Evolutionary conservation across 2,888 invertebrate species (phyloP).

Genomic region (Cactoblastis cactorum): DNA sequence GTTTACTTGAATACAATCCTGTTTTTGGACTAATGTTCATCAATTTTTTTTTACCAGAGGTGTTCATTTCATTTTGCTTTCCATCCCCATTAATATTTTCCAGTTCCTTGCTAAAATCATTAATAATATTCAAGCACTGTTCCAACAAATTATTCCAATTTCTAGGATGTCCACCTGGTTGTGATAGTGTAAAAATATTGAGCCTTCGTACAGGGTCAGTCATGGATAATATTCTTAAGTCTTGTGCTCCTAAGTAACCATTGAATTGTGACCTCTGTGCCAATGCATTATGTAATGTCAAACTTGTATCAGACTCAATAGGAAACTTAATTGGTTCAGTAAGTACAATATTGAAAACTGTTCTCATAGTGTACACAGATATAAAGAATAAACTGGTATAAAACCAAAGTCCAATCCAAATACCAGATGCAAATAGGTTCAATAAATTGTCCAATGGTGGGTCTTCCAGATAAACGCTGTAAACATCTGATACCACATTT

Average conservation of each 20-base stretch:
- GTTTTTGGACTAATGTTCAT: constrained; percentile 36
- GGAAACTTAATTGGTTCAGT: constrained; percentile 85
- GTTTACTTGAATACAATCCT: constrained; percentile 38
- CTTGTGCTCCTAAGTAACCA: constrained; percentile 87
- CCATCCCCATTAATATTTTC: constrained; percentile 65
- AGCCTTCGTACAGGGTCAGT: constrained; percentile 80
- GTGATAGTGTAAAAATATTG: constrained; percentile 85
- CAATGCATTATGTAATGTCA: constrained; percentile 82
- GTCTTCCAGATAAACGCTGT: constrained; percentile 76
- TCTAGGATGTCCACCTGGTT: constrained; percentile 92
- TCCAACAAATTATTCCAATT: constrained; percentile 89
- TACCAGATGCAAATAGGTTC: constrained; percentile 62
- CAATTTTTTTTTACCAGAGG: constrained; percentile 30
- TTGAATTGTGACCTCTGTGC: constrained; percentile 82
- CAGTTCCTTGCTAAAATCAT: constrained; percentile 82
- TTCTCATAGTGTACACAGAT: constrained; percentile 84
- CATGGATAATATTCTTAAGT: constrained; percentile 83
- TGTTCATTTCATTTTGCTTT: constrained; percentile 39
- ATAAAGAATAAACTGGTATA: constrained; percentile 84
- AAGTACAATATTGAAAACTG: constrained; percentile 84
- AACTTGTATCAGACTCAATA: constrained; percentile 67
- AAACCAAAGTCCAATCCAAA: constrained; percentile 84
- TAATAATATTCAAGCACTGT: constrained; percentile 81
- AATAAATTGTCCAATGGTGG: constrained; percentile 70
- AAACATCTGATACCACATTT: constrained; percentile 68